These are phyloP conservation scores for Palythoa caribaeorum DNA, from an alignment of 92 coral and sea anemone species.

Conservation along the genomic window DNA sequence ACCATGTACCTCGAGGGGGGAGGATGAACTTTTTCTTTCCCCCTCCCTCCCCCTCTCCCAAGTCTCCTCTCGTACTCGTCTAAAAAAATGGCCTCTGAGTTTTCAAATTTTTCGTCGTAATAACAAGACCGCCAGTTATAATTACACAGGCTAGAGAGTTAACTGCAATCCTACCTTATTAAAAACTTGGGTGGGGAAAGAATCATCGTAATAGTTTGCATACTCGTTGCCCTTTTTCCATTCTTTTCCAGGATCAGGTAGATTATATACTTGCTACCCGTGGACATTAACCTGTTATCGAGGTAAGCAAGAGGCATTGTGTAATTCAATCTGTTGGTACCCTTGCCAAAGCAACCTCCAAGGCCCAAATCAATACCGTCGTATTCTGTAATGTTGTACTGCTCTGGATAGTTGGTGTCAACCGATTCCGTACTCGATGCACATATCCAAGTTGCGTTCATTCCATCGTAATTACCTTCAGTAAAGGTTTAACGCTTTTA, in stretches of 20 bases:
- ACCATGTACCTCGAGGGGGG: no score
- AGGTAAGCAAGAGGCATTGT: slow-evolving; percentile 37
- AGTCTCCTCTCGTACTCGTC: no score
- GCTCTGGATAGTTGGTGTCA: neutral
- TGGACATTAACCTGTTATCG: neutral
- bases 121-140: no score
- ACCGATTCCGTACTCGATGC: neutral
- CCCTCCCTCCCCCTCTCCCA: no score
- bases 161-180: neutral
- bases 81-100: no score
- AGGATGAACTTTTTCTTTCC: no score
- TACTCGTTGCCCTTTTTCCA: neutral
- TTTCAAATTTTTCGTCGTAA: no score
- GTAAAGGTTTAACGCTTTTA: neutral
- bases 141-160: no score
- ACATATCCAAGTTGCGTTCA: slow-evolving; percentile 12
- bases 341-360: slow-evolving; percentile 32
- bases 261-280: neutral
- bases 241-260: neutral
- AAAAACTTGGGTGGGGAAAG: slow-evolving; percentile 12
- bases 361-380: neutral
- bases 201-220: neutral
- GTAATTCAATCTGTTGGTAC: slow-evolving; percentile 5
- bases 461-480: slow-evolving; percentile 26
- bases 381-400: neutral